phyloP scores from a whole-genome alignment of 2,113 vertebrate genomes.

The Passer domesticus region DNA sequence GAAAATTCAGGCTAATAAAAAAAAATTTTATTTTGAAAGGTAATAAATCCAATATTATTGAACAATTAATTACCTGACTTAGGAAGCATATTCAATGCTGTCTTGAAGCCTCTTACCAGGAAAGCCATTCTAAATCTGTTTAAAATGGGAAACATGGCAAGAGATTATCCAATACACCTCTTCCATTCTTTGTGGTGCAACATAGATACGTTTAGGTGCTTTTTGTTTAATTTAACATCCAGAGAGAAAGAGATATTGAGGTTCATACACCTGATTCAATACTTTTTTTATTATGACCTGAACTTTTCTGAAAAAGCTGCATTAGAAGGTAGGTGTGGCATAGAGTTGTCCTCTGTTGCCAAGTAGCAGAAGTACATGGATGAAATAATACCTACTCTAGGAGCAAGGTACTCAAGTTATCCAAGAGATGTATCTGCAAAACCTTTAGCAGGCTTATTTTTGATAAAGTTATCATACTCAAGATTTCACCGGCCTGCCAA shows the following conservation, averaged over 20 bases:
- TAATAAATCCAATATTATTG: neutral
- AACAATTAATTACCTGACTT: neutral
- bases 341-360: rapidly evolving
- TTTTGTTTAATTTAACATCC: neutral
- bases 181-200: neutral
- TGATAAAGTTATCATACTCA: neutral
- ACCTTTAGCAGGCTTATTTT: neutral
- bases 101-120: neutral
- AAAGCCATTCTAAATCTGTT: neutral
- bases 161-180: neutral
- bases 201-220: rapidly evolving
- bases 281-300: neutral
- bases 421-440: neutral
- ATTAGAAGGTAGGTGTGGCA: neutral
- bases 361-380: neutral
- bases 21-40: neutral
- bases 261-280: neutral
- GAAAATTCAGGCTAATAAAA: neutral
- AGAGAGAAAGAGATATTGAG: neutral
- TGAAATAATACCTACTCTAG: neutral
- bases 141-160: neutral
- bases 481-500: neutral
- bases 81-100: neutral
- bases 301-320: neutral
- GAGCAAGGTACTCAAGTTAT: neutral